phyloP scores from a whole-genome alignment of 2,113 vertebrate genomes.

The Percina caprodes region DNA sequence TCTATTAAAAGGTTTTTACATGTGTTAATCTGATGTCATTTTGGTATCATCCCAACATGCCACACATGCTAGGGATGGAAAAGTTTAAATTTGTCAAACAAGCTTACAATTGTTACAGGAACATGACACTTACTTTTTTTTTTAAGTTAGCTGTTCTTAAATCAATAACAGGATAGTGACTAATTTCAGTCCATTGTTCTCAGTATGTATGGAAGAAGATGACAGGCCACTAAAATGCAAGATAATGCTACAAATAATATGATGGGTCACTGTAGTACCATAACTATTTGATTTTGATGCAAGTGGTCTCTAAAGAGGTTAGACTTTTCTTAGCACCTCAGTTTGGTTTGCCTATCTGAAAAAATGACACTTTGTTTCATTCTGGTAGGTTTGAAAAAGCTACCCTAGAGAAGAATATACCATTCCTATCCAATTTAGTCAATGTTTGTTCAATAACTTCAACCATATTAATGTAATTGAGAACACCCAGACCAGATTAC shows the following conservation, averaged over 20 bases:
- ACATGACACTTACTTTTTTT: slow-evolving; percentile 12
- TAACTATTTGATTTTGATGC: background rate
- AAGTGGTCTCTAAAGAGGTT: background rate
- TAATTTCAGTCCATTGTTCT: slow-evolving; percentile 22
- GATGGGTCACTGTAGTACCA: background rate
- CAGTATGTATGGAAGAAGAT: background rate
- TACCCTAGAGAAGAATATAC: background rate
- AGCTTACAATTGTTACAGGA: slow-evolving; percentile 1
- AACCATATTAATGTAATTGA: background rate
- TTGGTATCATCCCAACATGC: background rate
- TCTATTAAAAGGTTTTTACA: background rate
- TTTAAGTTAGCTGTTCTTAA: background rate
- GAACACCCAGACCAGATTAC: background rate
- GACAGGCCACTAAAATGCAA: background rate
- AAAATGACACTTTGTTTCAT: background rate
- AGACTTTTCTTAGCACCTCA: background rate
- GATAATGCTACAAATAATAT: background rate
- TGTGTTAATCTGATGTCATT: background rate
- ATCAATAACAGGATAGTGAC: slow-evolving; percentile 16
- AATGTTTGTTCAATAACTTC: background rate
- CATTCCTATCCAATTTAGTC: background rate
- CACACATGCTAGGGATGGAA: slow-evolving; percentile 1
- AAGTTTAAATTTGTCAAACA: background rate
- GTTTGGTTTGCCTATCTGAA: background rate
- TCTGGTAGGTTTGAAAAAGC: background rate